phyloP scores from a whole-genome alignment of 1,140 invertebrate species.

The Drosophila arizonae region DNA sequence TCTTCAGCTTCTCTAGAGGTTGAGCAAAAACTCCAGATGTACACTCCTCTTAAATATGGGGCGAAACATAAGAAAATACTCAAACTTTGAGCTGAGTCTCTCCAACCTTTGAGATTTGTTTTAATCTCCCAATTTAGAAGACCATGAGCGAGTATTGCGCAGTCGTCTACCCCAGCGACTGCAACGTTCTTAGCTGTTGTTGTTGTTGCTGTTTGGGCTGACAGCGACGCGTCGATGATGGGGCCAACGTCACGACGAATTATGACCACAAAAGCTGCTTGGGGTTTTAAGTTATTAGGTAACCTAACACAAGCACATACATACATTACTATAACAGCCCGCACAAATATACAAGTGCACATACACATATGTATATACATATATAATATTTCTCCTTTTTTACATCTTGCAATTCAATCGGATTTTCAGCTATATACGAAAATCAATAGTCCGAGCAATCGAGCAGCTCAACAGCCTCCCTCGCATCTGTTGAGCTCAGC shows the following conservation, averaged over 20 bases:
- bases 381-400: no score
- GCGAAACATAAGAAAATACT: no score
- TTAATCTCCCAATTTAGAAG: no score
- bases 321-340: slow-evolving; percentile 20
- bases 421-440: slow-evolving; percentile 8
- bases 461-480: neutral
- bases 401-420: neutral
- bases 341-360: slow-evolving; percentile 3
- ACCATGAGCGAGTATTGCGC: no score
- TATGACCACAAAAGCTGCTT: slow-evolving; percentile 76
- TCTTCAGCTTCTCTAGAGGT: no score
- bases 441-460: slow-evolving; percentile 25
- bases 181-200: slow-evolving; percentile 14
- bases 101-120: no score
- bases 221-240: slow-evolving; percentile 14
- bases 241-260: slow-evolving; percentile 51
- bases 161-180: no score
- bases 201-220: slow-evolving; percentile 19
- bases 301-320: slow-evolving; percentile 41
- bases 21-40: no score
- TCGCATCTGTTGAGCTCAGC: slow-evolving; percentile 3
- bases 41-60: no score
- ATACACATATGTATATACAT: neutral
- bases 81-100: no score
- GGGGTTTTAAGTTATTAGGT: slow-evolving; percentile 75